Percentiles rank a stretch among this genome's conserved stretches.
Evolutionary conservation across 2,113 vertebrate genomes (phyloP).

Genomic region (Zeus faber): DNA sequence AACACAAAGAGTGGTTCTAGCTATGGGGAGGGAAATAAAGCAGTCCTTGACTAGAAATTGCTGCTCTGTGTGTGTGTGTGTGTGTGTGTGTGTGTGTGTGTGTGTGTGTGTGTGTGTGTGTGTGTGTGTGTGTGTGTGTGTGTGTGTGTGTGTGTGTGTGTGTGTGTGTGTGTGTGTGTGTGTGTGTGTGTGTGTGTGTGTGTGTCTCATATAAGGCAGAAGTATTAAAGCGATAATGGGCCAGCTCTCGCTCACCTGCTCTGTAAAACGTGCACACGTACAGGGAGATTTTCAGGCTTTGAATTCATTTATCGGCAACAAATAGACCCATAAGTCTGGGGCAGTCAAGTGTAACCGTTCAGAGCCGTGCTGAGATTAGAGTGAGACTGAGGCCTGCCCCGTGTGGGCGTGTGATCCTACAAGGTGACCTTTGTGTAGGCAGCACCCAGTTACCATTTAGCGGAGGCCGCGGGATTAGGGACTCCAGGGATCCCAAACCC

Average conservation of each 20-base stretch:
- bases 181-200: no score
- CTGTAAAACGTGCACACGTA: slow-evolving; percentile 4
- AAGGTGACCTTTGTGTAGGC: slow-evolving; percentile 60
- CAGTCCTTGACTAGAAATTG: neutral
- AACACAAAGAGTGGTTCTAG: neutral
- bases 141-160: no score
- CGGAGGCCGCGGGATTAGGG: slow-evolving; percentile 46
- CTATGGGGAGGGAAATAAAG: neutral
- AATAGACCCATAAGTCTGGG: slow-evolving; percentile 41
- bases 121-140: no score
- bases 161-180: no score
- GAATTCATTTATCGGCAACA: slow-evolving; percentile 24
- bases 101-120: no score
- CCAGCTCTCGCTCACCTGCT: neutral
- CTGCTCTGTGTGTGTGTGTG: no score
- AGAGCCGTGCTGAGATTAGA: slow-evolving; percentile 47
- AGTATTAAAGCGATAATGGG: slow-evolving; percentile 6
- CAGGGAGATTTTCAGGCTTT: slow-evolving; percentile 13
- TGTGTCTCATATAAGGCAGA: neutral
- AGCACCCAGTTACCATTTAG: slow-evolving; percentile 44
- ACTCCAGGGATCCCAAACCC: slow-evolving; percentile 13
- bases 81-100: no score
- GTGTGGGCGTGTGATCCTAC: slow-evolving; percentile 35
- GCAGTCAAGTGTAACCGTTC: slow-evolving; percentile 52
- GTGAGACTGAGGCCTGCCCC: slow-evolving; percentile 19